These are phyloP conservation scores for Alca torda DNA, from an alignment of 2,797 vertebrate species.

Conservation along the genomic window DNA sequence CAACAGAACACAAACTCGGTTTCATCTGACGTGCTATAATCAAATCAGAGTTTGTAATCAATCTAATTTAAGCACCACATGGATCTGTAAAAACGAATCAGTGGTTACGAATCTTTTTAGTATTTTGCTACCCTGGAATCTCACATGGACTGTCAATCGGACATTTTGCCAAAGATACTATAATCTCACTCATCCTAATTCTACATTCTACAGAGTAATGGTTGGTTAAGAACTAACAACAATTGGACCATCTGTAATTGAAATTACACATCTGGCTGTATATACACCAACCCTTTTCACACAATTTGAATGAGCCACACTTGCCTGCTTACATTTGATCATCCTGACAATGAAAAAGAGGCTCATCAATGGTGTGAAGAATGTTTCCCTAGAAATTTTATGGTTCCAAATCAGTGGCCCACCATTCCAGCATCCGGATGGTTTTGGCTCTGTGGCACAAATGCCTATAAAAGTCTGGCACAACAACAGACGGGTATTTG, in stretches of 20 bases:
- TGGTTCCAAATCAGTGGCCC: not conserved
- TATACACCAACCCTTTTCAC: not conserved
- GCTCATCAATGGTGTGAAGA: not conserved
- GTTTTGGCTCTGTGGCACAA: not conserved
- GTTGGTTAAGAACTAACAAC: not conserved
- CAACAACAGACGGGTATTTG: not conserved
- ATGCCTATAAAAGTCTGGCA: not conserved
- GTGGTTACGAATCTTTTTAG: not conserved
- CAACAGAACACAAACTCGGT: not conserved
- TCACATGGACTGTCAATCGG: not conserved
- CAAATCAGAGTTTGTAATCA: not conserved
- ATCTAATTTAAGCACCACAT: not conserved
- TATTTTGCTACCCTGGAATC: not conserved
- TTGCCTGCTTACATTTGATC: not conserved
- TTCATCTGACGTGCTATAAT: not conserved
- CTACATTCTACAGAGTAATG: not conserved
- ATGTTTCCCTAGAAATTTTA: not conserved
- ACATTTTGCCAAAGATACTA: not conserved
- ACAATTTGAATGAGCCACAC: not conserved
- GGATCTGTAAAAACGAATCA: not conserved
- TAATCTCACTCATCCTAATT: not conserved
- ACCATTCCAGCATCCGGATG: not conserved
- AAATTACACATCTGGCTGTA: not conserved
- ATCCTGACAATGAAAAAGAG: not conserved
- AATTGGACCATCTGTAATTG: not conserved